Base-by-base conservation (phyloP, 1,140 invertebrate species). In the Drosophila kurseongensis region DNA sequence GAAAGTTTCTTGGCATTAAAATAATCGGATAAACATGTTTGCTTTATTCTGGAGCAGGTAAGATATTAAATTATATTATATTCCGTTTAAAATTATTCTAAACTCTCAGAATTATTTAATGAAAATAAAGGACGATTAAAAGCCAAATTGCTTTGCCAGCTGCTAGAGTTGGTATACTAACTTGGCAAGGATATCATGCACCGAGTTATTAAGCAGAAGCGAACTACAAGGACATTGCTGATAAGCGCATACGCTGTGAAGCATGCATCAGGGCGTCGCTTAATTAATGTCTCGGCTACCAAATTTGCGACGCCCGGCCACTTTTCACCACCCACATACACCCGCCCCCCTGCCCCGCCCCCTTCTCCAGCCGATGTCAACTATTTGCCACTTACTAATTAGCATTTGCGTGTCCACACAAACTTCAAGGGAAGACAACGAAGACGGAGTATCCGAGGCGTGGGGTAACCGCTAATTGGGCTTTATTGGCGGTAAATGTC, bases 341-440 rank as follows among this genome's bases (percentile, higher is more conserved):
- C 10, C 16, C 23, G 12, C 27, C 23, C 9, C 29, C 18, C n/a
- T 1, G 8, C 13, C 4, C 14, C 13, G 4, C 32, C 62, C 41
- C 14, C 40, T 35, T 18, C 23, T 29, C 27, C 14, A 35, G 35
- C 52, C 73, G 59, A 75, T 57, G 60, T 66, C 61, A 76, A 67
- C 73, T 67, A 76, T 76, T 76, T 76, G 62, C 72, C 73, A 67
- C 73, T 67, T 58, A 76, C 73, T 76, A 76, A 76, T 76, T 76
- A 76, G 73, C 73, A 76, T 76, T 76, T 76, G 73, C 73, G 72
- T 76, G 73, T 76, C 73, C 61, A 73, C 69, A 61, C 68, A 73
- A 73, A 73, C 69, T 73, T 74, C 47, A 73, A 54, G 56, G 68
- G 44, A 60, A 47, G 68, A 36, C 40, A 10, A 71, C 13, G 32